Conservation (phyloP, 2,797 vertebrate genomes). For the Remorina albescens region DNA sequence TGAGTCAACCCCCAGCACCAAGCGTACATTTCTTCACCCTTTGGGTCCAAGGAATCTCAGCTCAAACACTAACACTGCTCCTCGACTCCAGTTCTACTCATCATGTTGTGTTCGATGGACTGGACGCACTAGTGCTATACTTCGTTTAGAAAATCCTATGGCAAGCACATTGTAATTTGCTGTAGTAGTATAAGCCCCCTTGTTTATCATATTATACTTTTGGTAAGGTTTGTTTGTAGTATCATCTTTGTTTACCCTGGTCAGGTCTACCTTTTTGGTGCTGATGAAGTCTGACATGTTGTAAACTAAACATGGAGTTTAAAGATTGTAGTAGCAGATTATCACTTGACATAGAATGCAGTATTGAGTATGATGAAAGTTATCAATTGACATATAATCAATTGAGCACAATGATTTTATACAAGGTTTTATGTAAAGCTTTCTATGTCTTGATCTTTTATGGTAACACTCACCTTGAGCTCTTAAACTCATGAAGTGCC, state of each 20-base stretch:
- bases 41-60: constrained; percentile 4
- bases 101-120: not conserved
- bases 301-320: not conserved
- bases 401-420: too few relatives aligned
- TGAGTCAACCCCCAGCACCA: constrained; percentile 15
- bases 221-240: not conserved
- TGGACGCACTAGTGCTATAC: not conserved
- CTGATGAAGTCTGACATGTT: not conserved
- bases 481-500: too few relatives aligned
- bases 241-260: not conserved
- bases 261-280: not conserved
- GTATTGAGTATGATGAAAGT: too few relatives aligned
- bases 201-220: not conserved
- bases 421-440: too few relatives aligned
- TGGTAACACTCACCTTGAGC: too few relatives aligned
- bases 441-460: too few relatives aligned
- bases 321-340: too few relatives aligned
- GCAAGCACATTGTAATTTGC: not conserved
- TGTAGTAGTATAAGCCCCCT: not conserved
- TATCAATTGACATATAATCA: too few relatives aligned
- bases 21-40: constrained; percentile 33
- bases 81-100: not conserved
- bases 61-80: not conserved
- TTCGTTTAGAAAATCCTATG: not conserved
- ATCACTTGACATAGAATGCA: too few relatives aligned